phyloP scores from a whole-genome alignment of 2,888 invertebrate genomes.

The Ischnura elegans region DNA sequence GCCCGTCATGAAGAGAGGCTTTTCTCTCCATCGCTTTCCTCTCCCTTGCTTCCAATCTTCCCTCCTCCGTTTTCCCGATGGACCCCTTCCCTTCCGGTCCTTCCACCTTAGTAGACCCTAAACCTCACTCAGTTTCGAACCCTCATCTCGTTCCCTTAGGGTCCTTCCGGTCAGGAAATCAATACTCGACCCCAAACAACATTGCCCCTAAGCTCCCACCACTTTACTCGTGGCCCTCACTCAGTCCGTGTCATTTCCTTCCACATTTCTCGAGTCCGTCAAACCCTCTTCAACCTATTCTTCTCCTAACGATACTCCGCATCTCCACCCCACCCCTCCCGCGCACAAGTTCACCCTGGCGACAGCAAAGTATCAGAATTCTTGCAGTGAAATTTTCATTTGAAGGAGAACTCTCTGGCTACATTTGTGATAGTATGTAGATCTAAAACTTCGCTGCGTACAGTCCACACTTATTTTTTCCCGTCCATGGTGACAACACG shows the following conservation, averaged over 20 bases:
- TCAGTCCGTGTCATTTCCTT: slow-evolving; percentile 30
- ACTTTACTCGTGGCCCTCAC: slow-evolving; percentile 19
- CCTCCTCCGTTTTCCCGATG: background rate
- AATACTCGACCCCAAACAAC: slow-evolving; percentile 64
- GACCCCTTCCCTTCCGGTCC: slow-evolving; percentile 49
- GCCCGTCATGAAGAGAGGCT: background rate
- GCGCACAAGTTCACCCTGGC: too few species aligned
- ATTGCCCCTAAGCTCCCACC: slow-evolving; percentile 30
- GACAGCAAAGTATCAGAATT: too few species aligned
- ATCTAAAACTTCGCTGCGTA: too few species aligned
- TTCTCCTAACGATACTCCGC: background rate
- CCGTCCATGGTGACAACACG: too few species aligned
- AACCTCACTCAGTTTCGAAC: slow-evolving; percentile 60
- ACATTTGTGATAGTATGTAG: too few species aligned
- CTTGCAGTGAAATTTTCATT: too few species aligned
- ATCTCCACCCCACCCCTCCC: background rate
- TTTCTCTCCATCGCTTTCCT: background rate
- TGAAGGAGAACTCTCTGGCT: too few species aligned
- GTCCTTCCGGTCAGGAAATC: slow-evolving; percentile 64
- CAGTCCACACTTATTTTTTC: too few species aligned
- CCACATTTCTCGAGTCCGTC: slow-evolving; percentile 19
- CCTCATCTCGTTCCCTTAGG: slow-evolving; percentile 59
- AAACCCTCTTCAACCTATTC: slow-evolving; percentile 19
- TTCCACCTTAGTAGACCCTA: slow-evolving; percentile 59
- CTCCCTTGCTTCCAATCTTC: slow-evolving; percentile 42